Evolutionary conservation across 2,888 invertebrate species (phyloP).

Genomic region (Hemistola chrysoprasaria): DNA sequence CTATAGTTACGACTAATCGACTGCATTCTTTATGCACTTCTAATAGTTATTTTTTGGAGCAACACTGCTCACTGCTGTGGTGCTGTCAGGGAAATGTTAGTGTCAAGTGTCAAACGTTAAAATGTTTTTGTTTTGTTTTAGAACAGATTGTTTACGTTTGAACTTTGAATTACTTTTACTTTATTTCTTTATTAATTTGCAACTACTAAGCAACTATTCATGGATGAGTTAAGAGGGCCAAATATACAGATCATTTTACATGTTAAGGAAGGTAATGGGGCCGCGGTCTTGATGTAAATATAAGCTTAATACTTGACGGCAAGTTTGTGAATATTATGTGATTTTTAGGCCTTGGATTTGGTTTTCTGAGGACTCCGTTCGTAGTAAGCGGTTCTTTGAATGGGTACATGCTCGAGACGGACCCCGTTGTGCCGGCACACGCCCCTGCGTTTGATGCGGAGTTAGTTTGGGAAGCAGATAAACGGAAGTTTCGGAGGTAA

Average conservation of each 20-base stretch:
- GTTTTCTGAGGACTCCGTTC: conserved; percentile 77
- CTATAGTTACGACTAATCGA: too few species aligned
- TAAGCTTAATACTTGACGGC: too few species aligned
- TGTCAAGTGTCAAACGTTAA: neutral
- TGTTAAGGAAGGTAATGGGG: conserved; percentile 82
- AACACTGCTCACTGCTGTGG: too few species aligned
- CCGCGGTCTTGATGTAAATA: too few species aligned
- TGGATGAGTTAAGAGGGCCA: conserved; percentile 85
- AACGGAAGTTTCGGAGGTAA: conserved; percentile 85
- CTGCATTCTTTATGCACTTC: too few species aligned
- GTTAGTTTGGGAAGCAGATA: conserved; percentile 90
- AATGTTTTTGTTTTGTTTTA: conserved; percentile 14
- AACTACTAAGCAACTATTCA: conserved; percentile 47
- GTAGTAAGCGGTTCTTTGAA: conserved; percentile 84
- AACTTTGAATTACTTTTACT: conserved; percentile 50
- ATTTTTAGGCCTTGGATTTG: conserved; percentile 81
- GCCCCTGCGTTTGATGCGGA: conserved; percentile 86
- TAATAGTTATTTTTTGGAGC: too few species aligned
- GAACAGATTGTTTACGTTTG: conserved; percentile 51
- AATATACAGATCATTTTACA: conserved; percentile 85
- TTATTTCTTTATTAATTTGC: conserved; percentile 30
- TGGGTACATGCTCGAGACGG: conserved; percentile 86
- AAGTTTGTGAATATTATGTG: neutral
- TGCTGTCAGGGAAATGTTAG: neutral
- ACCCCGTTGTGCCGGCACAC: conserved; percentile 81